Evolutionary conservation across 2,797 vertebrate species (phyloP).

Genomic region (Megaceryle alcyon): DNA sequence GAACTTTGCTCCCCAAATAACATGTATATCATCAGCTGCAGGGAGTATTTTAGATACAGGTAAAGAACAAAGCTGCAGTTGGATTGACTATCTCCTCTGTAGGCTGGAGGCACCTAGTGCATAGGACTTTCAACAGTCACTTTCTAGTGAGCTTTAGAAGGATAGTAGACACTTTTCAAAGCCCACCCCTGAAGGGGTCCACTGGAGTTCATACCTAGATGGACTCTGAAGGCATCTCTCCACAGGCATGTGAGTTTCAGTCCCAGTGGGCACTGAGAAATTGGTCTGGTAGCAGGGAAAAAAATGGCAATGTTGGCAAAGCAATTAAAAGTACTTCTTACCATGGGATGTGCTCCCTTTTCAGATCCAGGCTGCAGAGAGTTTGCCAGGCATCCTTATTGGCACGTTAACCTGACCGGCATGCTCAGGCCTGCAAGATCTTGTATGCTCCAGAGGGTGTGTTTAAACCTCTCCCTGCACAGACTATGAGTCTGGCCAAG

Average conservation of each 20-base stretch:
- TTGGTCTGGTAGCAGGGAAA: neutral
- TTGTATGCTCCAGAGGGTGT: neutral
- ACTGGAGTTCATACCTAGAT: neutral
- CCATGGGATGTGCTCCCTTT: neutral
- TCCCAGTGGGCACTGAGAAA: neutral
- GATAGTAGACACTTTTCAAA: neutral
- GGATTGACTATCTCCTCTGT: neutral
- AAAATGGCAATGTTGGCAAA: neutral
- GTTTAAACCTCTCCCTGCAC: slow-evolving; percentile 5
- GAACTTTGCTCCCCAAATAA: neutral
- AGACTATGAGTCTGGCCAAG: slow-evolving; percentile 53
- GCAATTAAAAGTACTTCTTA: neutral
- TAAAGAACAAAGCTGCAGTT: neutral
- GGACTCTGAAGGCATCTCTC: neutral
- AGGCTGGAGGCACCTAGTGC: neutral
- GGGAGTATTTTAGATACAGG: neutral
- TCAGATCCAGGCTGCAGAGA: neutral
- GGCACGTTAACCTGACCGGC: neutral
- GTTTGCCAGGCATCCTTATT: neutral
- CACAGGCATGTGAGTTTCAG: neutral
- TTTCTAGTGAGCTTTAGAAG: neutral
- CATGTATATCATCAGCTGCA: neutral
- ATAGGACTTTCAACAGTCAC: neutral
- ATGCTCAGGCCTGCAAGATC: slow-evolving; percentile 26
- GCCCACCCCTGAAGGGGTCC: neutral